These are phyloP conservation scores for Callyntrura guangdongensis DNA, from an alignment of 2,888 invertebrate genomes.

Conservation along the genomic window DNA sequence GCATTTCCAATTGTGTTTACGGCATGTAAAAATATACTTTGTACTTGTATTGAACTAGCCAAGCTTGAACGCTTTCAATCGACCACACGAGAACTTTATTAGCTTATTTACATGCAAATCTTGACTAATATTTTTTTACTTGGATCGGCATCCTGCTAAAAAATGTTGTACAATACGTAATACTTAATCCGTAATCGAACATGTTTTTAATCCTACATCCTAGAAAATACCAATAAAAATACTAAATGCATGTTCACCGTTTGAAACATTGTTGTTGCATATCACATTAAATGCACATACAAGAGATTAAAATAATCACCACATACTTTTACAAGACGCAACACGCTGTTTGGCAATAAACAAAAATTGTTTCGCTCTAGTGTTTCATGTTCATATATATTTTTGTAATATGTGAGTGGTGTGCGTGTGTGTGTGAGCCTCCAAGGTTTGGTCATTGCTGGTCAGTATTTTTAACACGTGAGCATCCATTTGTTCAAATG, in stretches of 20 bases:
- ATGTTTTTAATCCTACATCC: slow-evolving; percentile 5
- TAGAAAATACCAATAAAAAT: slow-evolving; percentile 2
- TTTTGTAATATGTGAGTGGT: background rate
- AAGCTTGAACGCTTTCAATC: too few species aligned
- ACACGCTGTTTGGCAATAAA: slow-evolving; percentile 62
- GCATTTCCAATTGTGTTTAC: too few species aligned
- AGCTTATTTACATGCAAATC: background rate
- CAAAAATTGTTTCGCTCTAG: slow-evolving; percentile 15
- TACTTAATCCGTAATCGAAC: background rate
- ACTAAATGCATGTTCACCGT: too few species aligned
- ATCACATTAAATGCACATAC: background rate
- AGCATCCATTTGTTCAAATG: background rate
- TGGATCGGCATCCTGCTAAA: background rate
- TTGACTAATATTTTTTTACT: background rate
- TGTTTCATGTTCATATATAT: too few species aligned
- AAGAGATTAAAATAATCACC: slow-evolving; percentile 37
- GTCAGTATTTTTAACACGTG: slow-evolving; percentile 42
- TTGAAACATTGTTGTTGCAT: slow-evolving; percentile 20
- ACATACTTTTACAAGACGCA: slow-evolving; percentile 17
- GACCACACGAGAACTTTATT: background rate
- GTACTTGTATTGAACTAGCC: too few species aligned
- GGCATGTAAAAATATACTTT: too few species aligned
- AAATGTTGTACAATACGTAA: background rate
- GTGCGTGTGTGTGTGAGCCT: too few species aligned
- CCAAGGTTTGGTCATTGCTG: slow-evolving; percentile 24